Base-by-base conservation (phyloP, 2,797 vertebrate genomes). In the Sebastes vulpes region DNA sequence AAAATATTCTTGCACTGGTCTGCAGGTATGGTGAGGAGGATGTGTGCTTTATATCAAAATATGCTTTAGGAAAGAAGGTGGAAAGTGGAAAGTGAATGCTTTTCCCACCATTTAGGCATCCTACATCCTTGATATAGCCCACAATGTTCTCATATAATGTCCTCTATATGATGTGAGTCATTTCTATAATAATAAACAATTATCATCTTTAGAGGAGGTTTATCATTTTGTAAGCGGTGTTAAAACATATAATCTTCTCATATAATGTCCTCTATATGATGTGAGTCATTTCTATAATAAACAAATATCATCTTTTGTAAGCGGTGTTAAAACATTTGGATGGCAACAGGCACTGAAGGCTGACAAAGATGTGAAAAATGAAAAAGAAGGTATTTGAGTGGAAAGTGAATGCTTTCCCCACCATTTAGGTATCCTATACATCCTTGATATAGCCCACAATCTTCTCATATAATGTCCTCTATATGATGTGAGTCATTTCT, bases 1-100 rank as follows among this genome's bases (percentile, higher is more conserved):
- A 75, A 89, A 85, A 85, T 73, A 81, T 79, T 86, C 29, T 64
- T 69, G 25, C 68, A 26, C 76, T 16, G 57, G 54, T 77, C 54
- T 77, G 65, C 77, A 68, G 52, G 67, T 59, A 38, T 38, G 52
- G 52, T 42, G 67, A 38, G 46, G 57, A 48, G 25, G 64, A n/a
- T 14, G 9, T 56, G 52, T 23, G 25, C 20, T 67, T 42, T 63
- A 25, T 56, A 35, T 70, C 11, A 69, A 76, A 73, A 65, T 63
- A 48, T 56, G 66, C 58, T 29, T 5, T 9, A 29, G 31, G 20
- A 50, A 42, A 56, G 38, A 63, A 63, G 10, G 18, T 65, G 12
- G 12, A 38, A 35, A 25, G 26, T 9, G 14, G 42, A 18, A 28
- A 61, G 18, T 12, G n/a, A 12, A n/a, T 4, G 8, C 20, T 60